Percentiles rank a stretch among this genome's conserved stretches.
Conservation (phyloP, 2,888 invertebrate genomes). For the Eugnorisma glareosa region DNA sequence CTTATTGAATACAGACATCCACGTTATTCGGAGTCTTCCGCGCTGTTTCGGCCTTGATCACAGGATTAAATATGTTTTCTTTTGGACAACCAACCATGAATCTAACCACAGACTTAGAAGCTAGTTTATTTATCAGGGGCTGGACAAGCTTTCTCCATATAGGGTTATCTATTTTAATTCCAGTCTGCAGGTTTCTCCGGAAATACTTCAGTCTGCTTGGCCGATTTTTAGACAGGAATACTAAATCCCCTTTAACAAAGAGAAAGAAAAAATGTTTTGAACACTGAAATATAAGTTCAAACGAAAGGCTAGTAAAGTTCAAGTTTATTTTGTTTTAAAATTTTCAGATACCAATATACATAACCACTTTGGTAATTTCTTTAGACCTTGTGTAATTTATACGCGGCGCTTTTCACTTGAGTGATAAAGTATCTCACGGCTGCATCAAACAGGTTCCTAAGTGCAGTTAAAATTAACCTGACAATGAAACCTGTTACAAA, state of each 20-base stretch:
- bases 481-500: conserved; percentile 8
- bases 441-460: neutral
- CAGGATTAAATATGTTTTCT: neutral
- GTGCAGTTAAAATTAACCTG: neutral
- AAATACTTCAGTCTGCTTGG: neutral
- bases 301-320: neutral
- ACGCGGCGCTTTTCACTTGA: neutral
- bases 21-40: too few relatives aligned
- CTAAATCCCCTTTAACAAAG: neutral
- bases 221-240: neutral
- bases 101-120: neutral
- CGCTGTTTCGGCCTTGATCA: neutral
- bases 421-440: neutral
- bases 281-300: neutral
- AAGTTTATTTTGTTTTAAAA: neutral
- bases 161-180: conserved; percentile 18
- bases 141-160: neutral
- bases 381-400: neutral
- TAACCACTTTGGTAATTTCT: neutral
- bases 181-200: neutral
- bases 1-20: neutral
- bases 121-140: neutral
- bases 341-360: neutral
- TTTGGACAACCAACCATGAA: neutral
- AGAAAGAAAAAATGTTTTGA: neutral